Percentiles rank a stretch among this genome's conserved stretches.
Conservation (phyloP, 2,113 vertebrate genomes). For the Argyrosomus japonicus region DNA sequence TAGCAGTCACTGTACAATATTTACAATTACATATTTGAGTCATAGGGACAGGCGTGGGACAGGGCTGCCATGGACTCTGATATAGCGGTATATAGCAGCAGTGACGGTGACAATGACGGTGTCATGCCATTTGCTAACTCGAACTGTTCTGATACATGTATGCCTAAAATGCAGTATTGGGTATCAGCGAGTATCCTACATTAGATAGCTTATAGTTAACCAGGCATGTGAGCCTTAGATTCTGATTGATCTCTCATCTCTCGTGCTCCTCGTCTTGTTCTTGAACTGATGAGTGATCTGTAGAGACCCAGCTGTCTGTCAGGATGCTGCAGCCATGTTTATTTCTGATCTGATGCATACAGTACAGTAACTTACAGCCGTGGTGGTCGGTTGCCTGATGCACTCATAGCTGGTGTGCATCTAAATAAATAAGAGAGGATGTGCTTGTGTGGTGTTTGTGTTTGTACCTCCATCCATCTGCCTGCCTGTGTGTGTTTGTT, state of each 20-base stretch:
- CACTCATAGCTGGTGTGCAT: background rate
- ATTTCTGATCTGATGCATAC: background rate
- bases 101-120: too few species aligned
- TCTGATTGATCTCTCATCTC: background rate
- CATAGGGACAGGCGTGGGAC: too few species aligned
- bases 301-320: background rate
- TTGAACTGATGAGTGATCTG: slow-evolving; percentile 10
- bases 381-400: background rate
- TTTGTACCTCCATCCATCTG: background rate
- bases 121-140: too few species aligned
- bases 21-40: background rate
- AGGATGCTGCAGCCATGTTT: slow-evolving; percentile 7
- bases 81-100: too few species aligned
- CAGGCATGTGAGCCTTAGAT: background rate
- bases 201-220: background rate
- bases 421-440: background rate
- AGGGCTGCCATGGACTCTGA: too few species aligned
- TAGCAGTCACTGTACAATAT: background rate
- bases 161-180: too few species aligned
- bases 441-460: background rate
- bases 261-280: too few species aligned
- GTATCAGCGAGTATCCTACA: too few species aligned
- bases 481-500: slow-evolving; percentile 2
- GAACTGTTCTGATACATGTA: too few species aligned
- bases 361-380: background rate